These are phyloP conservation scores for Parazoanthus atlanticus DNA, from an alignment of 92 coral and sea anemone species.

Conservation along the genomic window DNA sequence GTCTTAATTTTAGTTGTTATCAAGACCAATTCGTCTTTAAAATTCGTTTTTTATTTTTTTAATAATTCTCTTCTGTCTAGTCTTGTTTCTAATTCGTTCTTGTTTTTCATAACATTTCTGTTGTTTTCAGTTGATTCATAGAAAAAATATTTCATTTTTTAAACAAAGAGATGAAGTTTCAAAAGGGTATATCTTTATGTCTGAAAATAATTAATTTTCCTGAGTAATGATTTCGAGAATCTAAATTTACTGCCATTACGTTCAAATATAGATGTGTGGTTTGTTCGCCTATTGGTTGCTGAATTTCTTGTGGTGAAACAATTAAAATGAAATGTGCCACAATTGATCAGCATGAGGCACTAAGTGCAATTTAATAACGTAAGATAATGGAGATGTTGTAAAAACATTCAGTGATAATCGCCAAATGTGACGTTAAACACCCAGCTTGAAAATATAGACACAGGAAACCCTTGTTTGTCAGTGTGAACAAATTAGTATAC, in stretches of 20 bases:
- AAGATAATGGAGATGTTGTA: not conserved
- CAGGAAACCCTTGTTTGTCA: not conserved
- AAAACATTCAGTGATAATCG: not conserved
- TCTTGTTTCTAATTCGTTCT: not conserved
- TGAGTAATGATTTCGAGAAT: not conserved
- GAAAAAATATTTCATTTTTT: not conserved
- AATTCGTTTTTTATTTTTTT: not conserved
- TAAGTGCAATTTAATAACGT: not conserved
- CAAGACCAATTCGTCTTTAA: not conserved
- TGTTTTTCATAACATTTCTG: not conserved
- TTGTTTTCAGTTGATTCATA: not conserved
- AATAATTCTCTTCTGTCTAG: not conserved
- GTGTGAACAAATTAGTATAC: not conserved
- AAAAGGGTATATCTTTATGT: not conserved
- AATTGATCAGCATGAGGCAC: not conserved
- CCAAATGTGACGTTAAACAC: not conserved
- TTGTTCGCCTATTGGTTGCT: not conserved
- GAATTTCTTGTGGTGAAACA: not conserved
- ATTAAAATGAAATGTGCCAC: not conserved
- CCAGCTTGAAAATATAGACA: slow-evolving; percentile 2
- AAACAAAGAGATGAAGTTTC: not conserved
- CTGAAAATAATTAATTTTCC: not conserved
- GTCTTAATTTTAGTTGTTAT: too few species aligned
- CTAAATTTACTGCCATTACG: not conserved
- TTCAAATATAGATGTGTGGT: not conserved